These are phyloP conservation scores for Sesia apiformis DNA, from an alignment of 2,888 invertebrate genomes.

Conservation along the genomic window DNA sequence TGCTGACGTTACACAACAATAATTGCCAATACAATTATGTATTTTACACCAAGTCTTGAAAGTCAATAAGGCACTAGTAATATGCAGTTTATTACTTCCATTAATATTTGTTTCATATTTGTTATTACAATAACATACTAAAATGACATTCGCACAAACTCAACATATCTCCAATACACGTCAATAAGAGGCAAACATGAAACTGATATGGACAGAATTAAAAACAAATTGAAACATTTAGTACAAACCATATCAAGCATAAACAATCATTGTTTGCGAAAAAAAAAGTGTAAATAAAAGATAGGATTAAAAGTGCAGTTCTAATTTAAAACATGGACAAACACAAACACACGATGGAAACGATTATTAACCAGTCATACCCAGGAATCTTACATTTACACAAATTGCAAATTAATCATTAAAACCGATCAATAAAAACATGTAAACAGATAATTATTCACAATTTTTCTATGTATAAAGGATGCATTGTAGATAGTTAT, in stretches of 20 bases:
- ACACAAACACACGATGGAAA: too few relatives aligned
- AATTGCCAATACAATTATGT: background rate
- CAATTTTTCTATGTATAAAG: too few relatives aligned
- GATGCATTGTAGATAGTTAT: too few relatives aligned
- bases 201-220: slow-evolving; percentile 25
- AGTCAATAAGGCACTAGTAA: slow-evolving; percentile 64
- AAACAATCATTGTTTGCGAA: slow-evolving; percentile 17
- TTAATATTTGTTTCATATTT: slow-evolving; percentile 51
- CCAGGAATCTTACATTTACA: too few relatives aligned
- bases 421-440: too few relatives aligned
- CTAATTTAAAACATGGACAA: too few relatives aligned
- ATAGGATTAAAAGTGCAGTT: too few relatives aligned
- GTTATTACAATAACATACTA: slow-evolving; percentile 44
- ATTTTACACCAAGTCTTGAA: slow-evolving; percentile 35
- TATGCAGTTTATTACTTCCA: slow-evolving; percentile 38
- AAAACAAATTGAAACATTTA: slow-evolving; percentile 58
- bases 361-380: too few relatives aligned
- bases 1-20: background rate
- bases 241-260: slow-evolving; percentile 41
- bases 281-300: too few relatives aligned
- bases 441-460: too few relatives aligned
- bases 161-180: slow-evolving; percentile 26
- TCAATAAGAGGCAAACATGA: slow-evolving; percentile 37
- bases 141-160: slow-evolving; percentile 34
- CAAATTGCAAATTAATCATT: too few relatives aligned